Evolutionary conservation across 2,888 invertebrate genomes (phyloP).

Genomic region (Melieria picta): DNA sequence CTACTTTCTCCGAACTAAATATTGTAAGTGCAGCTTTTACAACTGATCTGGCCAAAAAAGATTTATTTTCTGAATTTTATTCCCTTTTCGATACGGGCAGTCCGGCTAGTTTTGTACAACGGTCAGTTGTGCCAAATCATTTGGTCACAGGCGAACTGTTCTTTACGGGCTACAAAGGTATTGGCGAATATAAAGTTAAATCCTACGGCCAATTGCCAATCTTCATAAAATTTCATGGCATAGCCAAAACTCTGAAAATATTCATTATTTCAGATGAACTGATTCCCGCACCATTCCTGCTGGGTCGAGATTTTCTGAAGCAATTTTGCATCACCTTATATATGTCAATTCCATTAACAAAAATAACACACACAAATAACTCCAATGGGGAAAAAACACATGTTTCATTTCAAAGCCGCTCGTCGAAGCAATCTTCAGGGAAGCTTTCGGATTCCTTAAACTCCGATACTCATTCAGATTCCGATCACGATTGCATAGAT

Average conservation of each 20-base stretch:
- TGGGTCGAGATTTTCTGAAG: background rate
- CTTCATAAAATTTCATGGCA: background rate
- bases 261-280: background rate
- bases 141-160: background rate
- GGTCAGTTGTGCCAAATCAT: conserved; percentile 1
- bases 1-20: background rate
- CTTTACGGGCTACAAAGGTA: background rate
- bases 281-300: conserved; percentile 2
- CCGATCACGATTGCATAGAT: too few relatives aligned
- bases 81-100: conserved; percentile 14
- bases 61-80: conserved; percentile 3
- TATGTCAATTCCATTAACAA: too few relatives aligned
- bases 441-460: too few relatives aligned
- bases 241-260: background rate
- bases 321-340: background rate
- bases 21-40: conserved; percentile 10
- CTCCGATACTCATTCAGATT: too few relatives aligned
- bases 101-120: conserved; percentile 10
- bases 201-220: background rate
- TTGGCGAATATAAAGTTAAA: conserved; percentile 3
- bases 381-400: too few relatives aligned
- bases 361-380: too few relatives aligned
- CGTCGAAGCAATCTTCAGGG: too few relatives aligned
- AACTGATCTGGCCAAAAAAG: too few relatives aligned
- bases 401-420: too few relatives aligned